Evolutionary conservation across 1,140 invertebrate genomes (phyloP).

Genomic region (Ceratina australensis): DNA sequence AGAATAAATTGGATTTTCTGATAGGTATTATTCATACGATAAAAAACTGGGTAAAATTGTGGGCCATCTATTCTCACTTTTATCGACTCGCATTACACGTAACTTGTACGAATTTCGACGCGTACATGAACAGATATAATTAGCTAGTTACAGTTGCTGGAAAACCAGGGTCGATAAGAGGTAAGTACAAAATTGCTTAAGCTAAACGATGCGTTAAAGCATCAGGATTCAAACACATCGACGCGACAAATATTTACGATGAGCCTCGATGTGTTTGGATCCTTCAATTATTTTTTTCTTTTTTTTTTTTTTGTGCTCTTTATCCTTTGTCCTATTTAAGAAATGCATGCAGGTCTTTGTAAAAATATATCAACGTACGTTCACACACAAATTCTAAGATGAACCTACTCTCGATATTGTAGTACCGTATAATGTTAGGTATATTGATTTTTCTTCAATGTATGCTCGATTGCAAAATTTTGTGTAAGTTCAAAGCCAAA

Average conservation of each 20-base stretch:
- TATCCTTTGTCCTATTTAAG: conserved; percentile 18
- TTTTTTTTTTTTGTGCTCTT: conserved; percentile 16
- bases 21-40: neutral
- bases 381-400: conserved; percentile 1
- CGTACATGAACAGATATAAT: conserved; percentile 43
- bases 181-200: conserved; percentile 76
- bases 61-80: conserved; percentile 64
- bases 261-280: neutral
- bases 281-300: conserved; percentile 12
- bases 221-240: conserved; percentile 30
- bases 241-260: neutral
- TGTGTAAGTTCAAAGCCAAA: conserved; percentile 38
- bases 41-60: conserved; percentile 53
- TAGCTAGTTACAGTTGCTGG: conserved; percentile 43
- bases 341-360: conserved; percentile 34
- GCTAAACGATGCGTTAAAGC: conserved; percentile 56
- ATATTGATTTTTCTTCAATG: neutral
- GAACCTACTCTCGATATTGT: conserved; percentile 24
- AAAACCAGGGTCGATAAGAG: conserved; percentile 53
- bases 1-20: neutral
- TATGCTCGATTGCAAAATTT: conserved; percentile 19
- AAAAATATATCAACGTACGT: conserved; percentile 52
- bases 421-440: conserved; percentile 15
- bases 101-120: conserved; percentile 23
- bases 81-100: conserved; percentile 56